Evolutionary conservation across 2,888 invertebrate genomes (phyloP), one percentile per base, ranked within the genome.

Genomic region (Tanytarsus gracilentus): DNA sequence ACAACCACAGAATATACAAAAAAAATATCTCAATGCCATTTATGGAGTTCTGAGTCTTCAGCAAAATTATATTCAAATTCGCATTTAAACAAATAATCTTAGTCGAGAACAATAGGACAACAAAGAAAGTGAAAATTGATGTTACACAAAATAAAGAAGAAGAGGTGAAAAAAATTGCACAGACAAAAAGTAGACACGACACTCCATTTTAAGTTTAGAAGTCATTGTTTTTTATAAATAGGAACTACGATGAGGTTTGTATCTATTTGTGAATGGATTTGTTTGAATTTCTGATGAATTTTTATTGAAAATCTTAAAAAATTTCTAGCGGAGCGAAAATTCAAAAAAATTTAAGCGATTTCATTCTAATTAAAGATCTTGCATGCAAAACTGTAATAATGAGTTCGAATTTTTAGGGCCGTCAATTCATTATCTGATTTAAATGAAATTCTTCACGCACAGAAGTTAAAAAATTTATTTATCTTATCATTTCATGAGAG

Each of bases 241-340:
- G n/a, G n/a, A n/a, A n/a, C n/a, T n/a, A n/a, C n/a, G n/a, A n/a
- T n/a, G n/a, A n/a, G n/a, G n/a, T n/a, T 49, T n/a, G 11, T 55
- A 29, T 58, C 27, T 27, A 58, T 58, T 58, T 58, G 48, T 58
- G 58, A 58, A 58, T 58, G 58, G 58, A 56, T 40, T n/a, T n/a
- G n/a, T n/a, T n/a, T n/a, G n/a, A n/a, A n/a, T n/a, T n/a, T n/a
- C n/a, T n/a, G n/a, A n/a, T n/a, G n/a, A n/a, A n/a, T n/a, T n/a
- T n/a, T n/a, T n/a, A n/a, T n/a, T n/a, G n/a, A n/a, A n/a, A n/a
- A n/a, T n/a, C n/a, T n/a, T n/a, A n/a, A n/a, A n/a, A n/a, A n/a
- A n/a, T n/a, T n/a, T n/a, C n/a, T n/a, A n/a, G n/a, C n/a, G n/a
- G n/a, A n/a, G n/a, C n/a, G n/a, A n/a, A n/a, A n/a, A n/a, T n/a